Percentiles rank a stretch among this genome's conserved stretches.
Conservation (phyloP, 2,113 vertebrate species). For the Cnemophilus loriae region DNA sequence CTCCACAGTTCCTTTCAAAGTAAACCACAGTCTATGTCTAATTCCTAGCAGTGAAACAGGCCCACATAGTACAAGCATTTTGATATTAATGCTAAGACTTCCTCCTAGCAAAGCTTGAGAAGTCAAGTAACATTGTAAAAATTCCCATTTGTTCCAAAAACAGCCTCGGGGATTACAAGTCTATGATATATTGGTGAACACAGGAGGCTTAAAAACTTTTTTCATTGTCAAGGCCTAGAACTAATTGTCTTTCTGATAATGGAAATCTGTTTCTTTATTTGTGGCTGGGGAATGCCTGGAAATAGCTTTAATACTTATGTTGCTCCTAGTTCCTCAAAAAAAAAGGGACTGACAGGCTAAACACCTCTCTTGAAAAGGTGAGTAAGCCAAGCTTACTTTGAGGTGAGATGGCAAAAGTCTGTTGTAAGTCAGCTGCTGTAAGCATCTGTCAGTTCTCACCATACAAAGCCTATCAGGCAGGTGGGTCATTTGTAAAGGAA, state of each 20-base stretch:
- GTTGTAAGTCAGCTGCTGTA: neutral
- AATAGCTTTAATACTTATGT: neutral
- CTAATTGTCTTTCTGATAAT: neutral
- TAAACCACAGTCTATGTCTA: neutral
- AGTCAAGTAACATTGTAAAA: neutral
- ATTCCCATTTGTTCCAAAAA: neutral
- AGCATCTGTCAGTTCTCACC: neutral
- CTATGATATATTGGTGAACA: fast-evolving
- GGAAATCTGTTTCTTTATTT: neutral
- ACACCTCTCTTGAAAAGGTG: neutral
- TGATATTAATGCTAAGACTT: neutral
- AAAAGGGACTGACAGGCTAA: neutral
- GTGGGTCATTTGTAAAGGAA: neutral
- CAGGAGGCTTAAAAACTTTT: neutral
- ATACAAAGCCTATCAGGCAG: neutral
- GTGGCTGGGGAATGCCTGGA: neutral
- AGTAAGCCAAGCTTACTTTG: neutral
- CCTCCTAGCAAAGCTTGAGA: neutral
- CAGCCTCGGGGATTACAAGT: fast-evolving
- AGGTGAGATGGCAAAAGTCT: neutral
- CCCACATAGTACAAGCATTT: neutral
- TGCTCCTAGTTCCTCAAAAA: neutral
- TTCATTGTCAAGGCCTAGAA: neutral
- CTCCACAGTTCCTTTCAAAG: neutral
- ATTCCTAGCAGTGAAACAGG: neutral